Evolutionary conservation across 2,888 invertebrate genomes (phyloP), one percentile per base, ranked within the genome.

Genomic region (Tolmerus cingulatus): DNA sequence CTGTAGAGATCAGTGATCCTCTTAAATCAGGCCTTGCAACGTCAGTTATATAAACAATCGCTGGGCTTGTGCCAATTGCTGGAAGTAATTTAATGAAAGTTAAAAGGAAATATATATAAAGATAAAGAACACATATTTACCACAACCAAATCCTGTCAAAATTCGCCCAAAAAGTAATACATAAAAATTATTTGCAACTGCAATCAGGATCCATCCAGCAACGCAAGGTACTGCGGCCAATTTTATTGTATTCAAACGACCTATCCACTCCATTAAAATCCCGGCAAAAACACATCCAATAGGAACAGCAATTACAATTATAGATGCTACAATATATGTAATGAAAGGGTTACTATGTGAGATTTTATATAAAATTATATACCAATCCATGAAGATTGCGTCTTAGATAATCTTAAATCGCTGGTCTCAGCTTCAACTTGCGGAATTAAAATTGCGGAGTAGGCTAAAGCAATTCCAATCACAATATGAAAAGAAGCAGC

Each of bases 21-120:
- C 95, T 91, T 88, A 94, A 91, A 90, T 95, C 94, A 2, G 94
- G 94, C 76, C 94, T 91, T 0, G 94, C 94, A 1, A 95, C 94
- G 91, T 95, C 95, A 8, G 95, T 95, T 87, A 95, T 94, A 91
- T 95, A 95, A 34, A 95, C 94, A 74, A 94, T 94, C 1, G 94
- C 94, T 16, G 95, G 94, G 89, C 94, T 94, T 1, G 94, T 94
- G 16, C 94, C 94, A 91, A 94, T 92, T 2, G 94, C 94, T 89
- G n/a, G 5, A 66, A 82, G 74, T 51, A 14, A 23, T n/a, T 27
- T 23, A 66, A 14, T n/a, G 7, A 43, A 14, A 5, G 4, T 34
- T 46, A 79, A 19, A 46, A 0, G 19, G 12, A 57, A 14, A 74
- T 5, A 34, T 30, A 3, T 30, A 43, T 43, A 34, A 23, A 27